Percentiles rank a stretch among this genome's conserved stretches.
phyloP scores from a whole-genome alignment of 2,113 vertebrate genomes.

The Myotis davidii region DNA sequence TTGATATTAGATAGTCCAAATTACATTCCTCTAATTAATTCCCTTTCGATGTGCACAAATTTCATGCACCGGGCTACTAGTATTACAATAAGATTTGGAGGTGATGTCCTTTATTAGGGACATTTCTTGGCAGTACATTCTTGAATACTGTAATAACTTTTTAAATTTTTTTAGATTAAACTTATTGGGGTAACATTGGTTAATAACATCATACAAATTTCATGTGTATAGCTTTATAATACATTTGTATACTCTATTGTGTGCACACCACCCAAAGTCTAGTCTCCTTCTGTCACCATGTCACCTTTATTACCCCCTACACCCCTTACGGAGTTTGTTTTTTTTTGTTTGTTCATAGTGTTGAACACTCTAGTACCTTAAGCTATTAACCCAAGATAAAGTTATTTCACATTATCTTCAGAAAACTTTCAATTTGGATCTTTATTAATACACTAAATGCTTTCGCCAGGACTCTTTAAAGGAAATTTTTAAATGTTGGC shows the following conservation, averaged over 20 bases:
- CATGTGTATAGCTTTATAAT: not conserved
- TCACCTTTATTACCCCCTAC: not conserved
- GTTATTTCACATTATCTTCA: constrained; percentile 41
- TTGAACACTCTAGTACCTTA: not conserved
- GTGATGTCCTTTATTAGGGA: not conserved
- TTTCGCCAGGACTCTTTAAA: not conserved
- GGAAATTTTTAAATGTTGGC: not conserved
- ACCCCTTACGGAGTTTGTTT: not conserved
- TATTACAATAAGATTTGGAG: constrained; percentile 1
- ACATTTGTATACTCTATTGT: not conserved
- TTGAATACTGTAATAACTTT: not conserved
- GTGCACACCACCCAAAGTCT: not conserved
- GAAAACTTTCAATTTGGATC: constrained; percentile 48
- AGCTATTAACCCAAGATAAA: not conserved
- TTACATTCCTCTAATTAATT: too few relatives aligned
- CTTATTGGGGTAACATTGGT: not conserved
- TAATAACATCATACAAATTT: not conserved
- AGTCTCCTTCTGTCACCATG: not conserved
- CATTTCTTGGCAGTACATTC: not conserved
- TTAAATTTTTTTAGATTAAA: not conserved
- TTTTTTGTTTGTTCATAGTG: not conserved
- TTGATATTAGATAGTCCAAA: too few relatives aligned
- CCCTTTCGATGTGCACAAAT: too few relatives aligned
- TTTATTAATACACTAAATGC: not conserved
- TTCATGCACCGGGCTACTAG: too few relatives aligned